A percentile compares a stretch with the other conserved stretches of the same genome.
Evolutionary conservation across 1,140 invertebrate species (phyloP).

Genomic region (Cydia pomonella): DNA sequence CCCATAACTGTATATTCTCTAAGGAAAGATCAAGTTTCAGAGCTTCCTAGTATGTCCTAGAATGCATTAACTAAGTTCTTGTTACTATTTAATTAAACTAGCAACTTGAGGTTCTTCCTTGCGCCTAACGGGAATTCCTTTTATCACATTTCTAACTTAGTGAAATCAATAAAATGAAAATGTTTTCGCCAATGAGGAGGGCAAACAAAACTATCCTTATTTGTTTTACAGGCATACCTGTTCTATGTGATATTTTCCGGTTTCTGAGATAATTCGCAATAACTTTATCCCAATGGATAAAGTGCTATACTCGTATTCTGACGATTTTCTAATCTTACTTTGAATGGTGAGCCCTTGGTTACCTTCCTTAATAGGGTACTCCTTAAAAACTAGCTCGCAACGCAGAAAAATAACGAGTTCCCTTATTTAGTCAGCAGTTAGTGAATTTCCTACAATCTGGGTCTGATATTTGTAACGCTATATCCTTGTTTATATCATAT

Average conservation of each 20-base stretch:
- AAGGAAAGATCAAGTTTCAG: neutral
- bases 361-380: slow-evolving; percentile 17
- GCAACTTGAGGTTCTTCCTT: neutral
- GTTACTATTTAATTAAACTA: neutral
- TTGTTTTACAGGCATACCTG: too few relatives aligned
- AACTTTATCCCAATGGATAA: neutral
- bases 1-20: neutral
- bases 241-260: too few relatives aligned
- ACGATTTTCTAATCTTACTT: neutral
- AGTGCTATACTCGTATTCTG: neutral
- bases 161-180: neutral
- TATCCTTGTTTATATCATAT: neutral
- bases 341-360: neutral
- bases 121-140: neutral
- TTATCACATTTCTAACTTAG: neutral
- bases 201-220: too few relatives aligned
- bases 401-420: slow-evolving; percentile 18
- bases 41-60: neutral
- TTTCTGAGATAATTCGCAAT: too few relatives aligned
- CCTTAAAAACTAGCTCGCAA: slow-evolving; percentile 23
- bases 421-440: neutral
- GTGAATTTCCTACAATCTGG: neutral
- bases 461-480: neutral
- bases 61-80: neutral
- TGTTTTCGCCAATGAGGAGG: neutral